Percentiles rank a stretch among this genome's conserved stretches.
Conservation (phyloP, 2,113 vertebrate species). For the Labrus mixtus region DNA sequence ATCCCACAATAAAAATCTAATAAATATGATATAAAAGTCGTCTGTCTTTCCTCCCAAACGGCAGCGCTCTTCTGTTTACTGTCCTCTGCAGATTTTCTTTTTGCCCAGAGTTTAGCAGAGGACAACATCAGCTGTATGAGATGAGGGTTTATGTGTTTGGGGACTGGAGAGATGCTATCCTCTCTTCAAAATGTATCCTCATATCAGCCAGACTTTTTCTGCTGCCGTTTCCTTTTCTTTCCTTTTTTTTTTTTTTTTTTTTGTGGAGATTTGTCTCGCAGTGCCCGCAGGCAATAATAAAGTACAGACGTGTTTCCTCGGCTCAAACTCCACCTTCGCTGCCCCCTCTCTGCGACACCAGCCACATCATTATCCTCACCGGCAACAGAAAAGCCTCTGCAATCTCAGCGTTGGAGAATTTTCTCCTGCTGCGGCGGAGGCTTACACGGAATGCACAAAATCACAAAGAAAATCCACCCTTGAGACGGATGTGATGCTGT, state of each 20-base stretch:
- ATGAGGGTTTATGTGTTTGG: constrained; percentile 41
- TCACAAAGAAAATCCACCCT: constrained; percentile 33
- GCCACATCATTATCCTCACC: constrained; percentile 67
- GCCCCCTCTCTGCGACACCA: constrained; percentile 65
- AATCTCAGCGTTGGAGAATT: constrained; percentile 50
- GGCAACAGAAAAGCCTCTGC: constrained; percentile 56
- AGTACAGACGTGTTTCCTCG: constrained; percentile 61
- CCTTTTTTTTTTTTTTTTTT: too few relatives aligned
- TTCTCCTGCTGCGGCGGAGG: constrained; percentile 24
- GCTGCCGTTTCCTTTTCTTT: constrained; percentile 31
- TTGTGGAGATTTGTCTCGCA: constrained; percentile 53
- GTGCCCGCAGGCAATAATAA: constrained; percentile 70
- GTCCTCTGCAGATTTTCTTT: constrained; percentile 11
- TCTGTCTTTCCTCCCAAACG: background rate
- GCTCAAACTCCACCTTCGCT: constrained; percentile 58
- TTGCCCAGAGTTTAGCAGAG: constrained; percentile 7
- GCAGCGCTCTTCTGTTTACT: constrained; percentile 17
- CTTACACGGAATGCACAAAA: constrained; percentile 38
- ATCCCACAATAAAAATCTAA: background rate
- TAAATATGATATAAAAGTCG: constrained; percentile 9
- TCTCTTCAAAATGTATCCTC: constrained; percentile 42
- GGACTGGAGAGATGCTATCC: constrained; percentile 43
- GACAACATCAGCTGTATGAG: constrained; percentile 45
- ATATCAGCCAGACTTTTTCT: constrained; percentile 48
- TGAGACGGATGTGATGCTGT: constrained; percentile 16